Evolutionary conservation across 2,888 invertebrate genomes (phyloP).

Genomic region (Sinopyrophorus schimmeli): DNA sequence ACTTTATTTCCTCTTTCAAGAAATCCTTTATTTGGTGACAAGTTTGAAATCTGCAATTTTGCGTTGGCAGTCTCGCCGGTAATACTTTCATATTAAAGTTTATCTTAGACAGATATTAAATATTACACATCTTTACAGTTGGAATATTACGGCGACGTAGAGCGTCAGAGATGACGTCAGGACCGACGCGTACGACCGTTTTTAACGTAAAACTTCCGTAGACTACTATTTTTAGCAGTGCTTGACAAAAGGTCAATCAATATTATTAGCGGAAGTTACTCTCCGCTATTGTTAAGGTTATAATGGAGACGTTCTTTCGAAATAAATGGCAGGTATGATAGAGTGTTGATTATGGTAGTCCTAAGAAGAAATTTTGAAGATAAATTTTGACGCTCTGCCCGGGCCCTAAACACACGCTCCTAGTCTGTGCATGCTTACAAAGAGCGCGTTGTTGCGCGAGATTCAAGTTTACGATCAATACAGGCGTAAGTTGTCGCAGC

Average conservation of each 20-base stretch:
- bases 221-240: constrained; percentile 21
- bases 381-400: constrained; percentile 28
- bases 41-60: too few relatives aligned
- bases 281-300: too few relatives aligned
- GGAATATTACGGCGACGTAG: constrained; percentile 9
- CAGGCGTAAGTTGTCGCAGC: constrained; percentile 34
- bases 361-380: too few relatives aligned
- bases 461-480: constrained; percentile 38
- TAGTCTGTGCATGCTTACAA: constrained; percentile 32
- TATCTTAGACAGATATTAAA: too few relatives aligned
- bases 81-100: too few relatives aligned
- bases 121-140: constrained; percentile 2
- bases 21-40: too few relatives aligned
- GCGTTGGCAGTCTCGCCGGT: too few relatives aligned
- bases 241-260: constrained; percentile 1
- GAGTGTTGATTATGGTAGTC: too few relatives aligned
- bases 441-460: constrained; percentile 35
- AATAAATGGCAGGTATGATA: too few relatives aligned
- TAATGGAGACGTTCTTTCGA: too few relatives aligned
- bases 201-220: constrained; percentile 28
- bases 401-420: constrained; percentile 27
- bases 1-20: too few relatives aligned
- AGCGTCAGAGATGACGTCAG: constrained; percentile 8
- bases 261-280: too few relatives aligned
- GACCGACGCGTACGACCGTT: constrained; percentile 12